Evolutionary conservation across 2,113 vertebrate species (phyloP).

Genomic region (Salvelinus fontinalis): DNA sequence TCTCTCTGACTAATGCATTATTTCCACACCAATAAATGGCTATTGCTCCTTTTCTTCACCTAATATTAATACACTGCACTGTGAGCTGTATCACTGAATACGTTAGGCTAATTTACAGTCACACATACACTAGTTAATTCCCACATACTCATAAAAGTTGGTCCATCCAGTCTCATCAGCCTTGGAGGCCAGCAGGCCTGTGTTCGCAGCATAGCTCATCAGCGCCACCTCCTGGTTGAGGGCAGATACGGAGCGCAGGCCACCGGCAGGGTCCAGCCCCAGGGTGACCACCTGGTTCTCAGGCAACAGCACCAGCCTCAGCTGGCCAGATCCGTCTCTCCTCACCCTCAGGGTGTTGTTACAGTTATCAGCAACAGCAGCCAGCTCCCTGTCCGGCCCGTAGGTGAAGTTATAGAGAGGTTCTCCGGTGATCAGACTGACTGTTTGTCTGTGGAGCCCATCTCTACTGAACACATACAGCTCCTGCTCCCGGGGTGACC

Average conservation of each 20-base stretch:
- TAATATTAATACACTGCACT: neutral
- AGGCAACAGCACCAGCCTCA: slow-evolving; percentile 84
- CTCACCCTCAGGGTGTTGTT: slow-evolving; percentile 86
- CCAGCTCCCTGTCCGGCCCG: slow-evolving; percentile 75
- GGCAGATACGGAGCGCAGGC: slow-evolving; percentile 82
- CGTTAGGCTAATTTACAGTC: neutral
- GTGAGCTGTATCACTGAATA: neutral
- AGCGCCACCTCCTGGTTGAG: slow-evolving; percentile 85
- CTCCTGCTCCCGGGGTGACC: slow-evolving; percentile 86
- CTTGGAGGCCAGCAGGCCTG: slow-evolving; percentile 85
- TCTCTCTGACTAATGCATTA: neutral
- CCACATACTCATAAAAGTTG: slow-evolving; percentile 87
- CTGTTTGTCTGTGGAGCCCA: slow-evolving; percentile 84
- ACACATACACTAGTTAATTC: neutral
- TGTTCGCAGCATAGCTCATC: slow-evolving; percentile 84
- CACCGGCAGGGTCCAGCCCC: slow-evolving; percentile 78
- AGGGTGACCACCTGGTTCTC: slow-evolving; percentile 88
- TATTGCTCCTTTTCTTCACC: neutral
- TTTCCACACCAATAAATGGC: neutral
- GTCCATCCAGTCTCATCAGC: slow-evolving; percentile 91
- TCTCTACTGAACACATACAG: slow-evolving; percentile 85
- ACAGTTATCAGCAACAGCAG: slow-evolving; percentile 79
- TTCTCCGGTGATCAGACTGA: slow-evolving; percentile 86
- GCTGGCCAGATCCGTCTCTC: slow-evolving; percentile 78
- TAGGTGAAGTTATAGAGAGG: slow-evolving; percentile 90